Evolutionary conservation across 1,140 invertebrate genomes (phyloP), one percentile per base, ranked within the genome.

Genomic region (Procambarus clarkii): DNA sequence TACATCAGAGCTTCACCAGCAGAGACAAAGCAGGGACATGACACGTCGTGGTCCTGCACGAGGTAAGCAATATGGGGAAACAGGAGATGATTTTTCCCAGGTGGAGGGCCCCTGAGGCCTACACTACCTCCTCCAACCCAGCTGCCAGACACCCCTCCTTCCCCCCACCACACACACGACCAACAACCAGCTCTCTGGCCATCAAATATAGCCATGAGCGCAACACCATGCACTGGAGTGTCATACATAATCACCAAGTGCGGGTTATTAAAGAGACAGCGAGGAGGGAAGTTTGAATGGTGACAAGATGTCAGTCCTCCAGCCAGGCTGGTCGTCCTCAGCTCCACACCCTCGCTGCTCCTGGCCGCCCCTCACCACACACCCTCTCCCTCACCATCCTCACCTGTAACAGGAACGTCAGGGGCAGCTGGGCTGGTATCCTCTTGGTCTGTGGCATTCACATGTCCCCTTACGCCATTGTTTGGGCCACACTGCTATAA

Each of bases 401-500:
- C 50, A 54, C 50, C 50, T 54, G 8, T 54, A 13, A 13, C 13
- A 54, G 8, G 13, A 8, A 8, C 8, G 50, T 54, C 8, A 13
- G 13, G 50, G 50, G 50, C 8, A 9, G 13, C 8, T 9, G 8
- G 13, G 50, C 50, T 8, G 60, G 60, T 64, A 18, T 64, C 18
- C 60, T 64, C 60, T 11, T 4, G 18, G 60, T 21, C 2, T 54
- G 13, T 54, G 21, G 4, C 69, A 34, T 74, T 74, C 69, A 74
- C 69, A 74, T 74, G 69, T 74, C 69, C 34, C n/a, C n/a, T 74
- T 34, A 34, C 69, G 69, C 69, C 69, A 74, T 74, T 74, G 69
- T 74, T 74, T 74, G 69, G n/a, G 69, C 15, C 21, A 74, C 15
- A 74, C 69, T 74, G 69, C 69, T 74, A 8, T 34, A 8, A 34